Base-by-base conservation (phyloP, 1,140 invertebrate species). In the Heliconius hermathena region DNA sequence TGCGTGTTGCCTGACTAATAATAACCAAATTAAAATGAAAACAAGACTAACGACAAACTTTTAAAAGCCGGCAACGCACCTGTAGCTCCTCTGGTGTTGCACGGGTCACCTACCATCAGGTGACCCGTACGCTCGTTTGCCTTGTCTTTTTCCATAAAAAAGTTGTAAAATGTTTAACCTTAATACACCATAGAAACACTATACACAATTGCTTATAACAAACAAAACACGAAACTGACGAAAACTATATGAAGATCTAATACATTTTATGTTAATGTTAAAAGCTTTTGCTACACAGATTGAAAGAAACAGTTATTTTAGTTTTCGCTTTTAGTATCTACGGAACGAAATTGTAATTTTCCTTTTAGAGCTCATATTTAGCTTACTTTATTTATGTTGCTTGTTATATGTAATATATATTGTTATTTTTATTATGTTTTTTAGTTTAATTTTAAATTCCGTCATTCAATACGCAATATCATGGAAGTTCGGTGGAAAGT, bases 251-350 rank as follows among this genome's bases (percentile, higher is more conserved):
- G 20, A 60, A 22, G 54, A 22, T 60, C n/a, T 60, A 22, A 60
- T 60, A 60, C n/a, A 11, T 66, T 66, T 66, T 66, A 66, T 66
- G 60, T 66, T 18, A 66, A 66, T 66, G 26, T 29, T 66, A 66
- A 66, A 66, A 66, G 60, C 60, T 66, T 66, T 66, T 26, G 60
- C 60, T 26, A 66, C 60, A 66, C 26, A 66, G 9, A 29, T 66
- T 66, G 60, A 66, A 66, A 66, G 60, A 66, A 26, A 66, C 26
- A 5, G 60, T 66, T 66, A 66, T 29, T 66, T 36, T 6, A 36
- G 33, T 36, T 36, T 5, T 36, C 6, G 60, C 22, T 29, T 66
- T 57, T 26, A 66, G 22, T 66, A n/a, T 60, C 20, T 60, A 60
- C 57, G 26, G 29, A 66, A 60, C 57, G 57, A 16, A 66, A 66